phyloP scores from a whole-genome alignment of 2,797 vertebrate genomes.

The Thalassophryne amazonica region DNA sequence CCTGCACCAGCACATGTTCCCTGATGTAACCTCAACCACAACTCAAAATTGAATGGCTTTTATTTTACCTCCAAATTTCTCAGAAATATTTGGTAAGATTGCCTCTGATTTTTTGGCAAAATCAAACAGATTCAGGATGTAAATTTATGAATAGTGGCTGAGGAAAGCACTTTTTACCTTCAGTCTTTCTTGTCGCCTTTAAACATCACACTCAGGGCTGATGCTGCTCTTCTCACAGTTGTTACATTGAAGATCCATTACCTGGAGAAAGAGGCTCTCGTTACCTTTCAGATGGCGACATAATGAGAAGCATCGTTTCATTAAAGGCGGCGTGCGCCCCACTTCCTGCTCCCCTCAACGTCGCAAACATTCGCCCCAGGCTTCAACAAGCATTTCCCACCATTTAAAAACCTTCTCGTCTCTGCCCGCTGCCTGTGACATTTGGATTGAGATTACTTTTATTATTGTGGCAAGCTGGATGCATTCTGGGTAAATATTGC shows the following conservation, averaged over 20 bases:
- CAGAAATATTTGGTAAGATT: too few species aligned
- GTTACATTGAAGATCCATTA: conserved; percentile 16
- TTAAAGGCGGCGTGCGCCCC: conserved; percentile 33
- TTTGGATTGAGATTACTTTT: conserved; percentile 69
- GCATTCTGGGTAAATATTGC: conserved; percentile 66
- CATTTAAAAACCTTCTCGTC: conserved; percentile 20
- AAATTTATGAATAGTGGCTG: too few species aligned
- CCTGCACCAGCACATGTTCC: too few species aligned
- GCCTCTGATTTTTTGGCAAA: too few species aligned
- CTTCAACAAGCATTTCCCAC: conserved; percentile 17
- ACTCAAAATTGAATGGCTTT: too few species aligned
- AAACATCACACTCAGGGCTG: neutral
- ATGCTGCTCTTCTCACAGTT: neutral
- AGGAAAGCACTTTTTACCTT: neutral
- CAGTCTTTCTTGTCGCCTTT: neutral
- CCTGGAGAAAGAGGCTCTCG: conserved; percentile 8
- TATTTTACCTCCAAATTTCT: too few species aligned
- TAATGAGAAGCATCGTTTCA: conserved; percentile 50
- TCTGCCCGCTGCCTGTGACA: conserved; percentile 46
- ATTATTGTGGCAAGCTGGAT: conserved; percentile 47
- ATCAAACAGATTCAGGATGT: too few species aligned
- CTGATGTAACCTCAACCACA: too few species aligned
- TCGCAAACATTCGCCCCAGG: conserved; percentile 36
- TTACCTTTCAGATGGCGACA: conserved; percentile 13
- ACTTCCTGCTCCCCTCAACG: conserved; percentile 1